phyloP scores from a whole-genome alignment of 2,797 vertebrate genomes.

The Dallia pectoralis region DNA sequence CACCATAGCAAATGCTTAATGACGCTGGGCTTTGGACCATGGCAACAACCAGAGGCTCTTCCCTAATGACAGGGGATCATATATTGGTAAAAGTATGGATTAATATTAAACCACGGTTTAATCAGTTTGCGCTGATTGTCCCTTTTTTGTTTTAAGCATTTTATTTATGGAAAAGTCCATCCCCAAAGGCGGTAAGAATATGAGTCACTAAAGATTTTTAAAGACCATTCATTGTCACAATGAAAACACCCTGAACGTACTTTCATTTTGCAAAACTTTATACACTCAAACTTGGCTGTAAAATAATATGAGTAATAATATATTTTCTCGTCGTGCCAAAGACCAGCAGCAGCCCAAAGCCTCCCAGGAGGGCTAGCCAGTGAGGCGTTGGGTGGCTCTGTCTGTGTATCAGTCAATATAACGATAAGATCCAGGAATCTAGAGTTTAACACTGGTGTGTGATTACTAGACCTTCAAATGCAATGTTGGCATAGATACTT shows the following conservation, averaged over 20 bases:
- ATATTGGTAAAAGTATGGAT: constrained; percentile 8
- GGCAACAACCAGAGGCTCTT: constrained; percentile 17
- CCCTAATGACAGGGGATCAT: constrained; percentile 12
- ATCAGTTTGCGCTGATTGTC: constrained; percentile 1
- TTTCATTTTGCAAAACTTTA: constrained; percentile 20
- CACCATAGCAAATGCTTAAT: constrained; percentile 28
- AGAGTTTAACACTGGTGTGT: constrained; percentile 5
- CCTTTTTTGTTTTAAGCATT: constrained; percentile 22
- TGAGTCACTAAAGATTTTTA: background rate
- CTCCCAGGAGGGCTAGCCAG: constrained; percentile 16
- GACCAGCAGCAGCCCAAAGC: constrained; percentile 12
- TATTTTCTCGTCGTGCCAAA: constrained; percentile 10
- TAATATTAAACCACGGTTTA: constrained; percentile 20
- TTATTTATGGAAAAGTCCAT: constrained; percentile 26
- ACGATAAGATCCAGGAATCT: constrained; percentile 11
- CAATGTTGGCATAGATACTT: background rate
- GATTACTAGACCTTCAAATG: background rate
- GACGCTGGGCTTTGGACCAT: constrained; percentile 19
- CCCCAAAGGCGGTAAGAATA: constrained; percentile 15
- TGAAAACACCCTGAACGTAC: constrained; percentile 34
- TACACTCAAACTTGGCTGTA: background rate
- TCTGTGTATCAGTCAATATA: background rate
- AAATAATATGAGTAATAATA: background rate
- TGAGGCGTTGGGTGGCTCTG: background rate
- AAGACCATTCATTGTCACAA: constrained; percentile 23